Base-by-base conservation (phyloP, 2,113 vertebrate species). In the Dascyllus trimaculatus region DNA sequence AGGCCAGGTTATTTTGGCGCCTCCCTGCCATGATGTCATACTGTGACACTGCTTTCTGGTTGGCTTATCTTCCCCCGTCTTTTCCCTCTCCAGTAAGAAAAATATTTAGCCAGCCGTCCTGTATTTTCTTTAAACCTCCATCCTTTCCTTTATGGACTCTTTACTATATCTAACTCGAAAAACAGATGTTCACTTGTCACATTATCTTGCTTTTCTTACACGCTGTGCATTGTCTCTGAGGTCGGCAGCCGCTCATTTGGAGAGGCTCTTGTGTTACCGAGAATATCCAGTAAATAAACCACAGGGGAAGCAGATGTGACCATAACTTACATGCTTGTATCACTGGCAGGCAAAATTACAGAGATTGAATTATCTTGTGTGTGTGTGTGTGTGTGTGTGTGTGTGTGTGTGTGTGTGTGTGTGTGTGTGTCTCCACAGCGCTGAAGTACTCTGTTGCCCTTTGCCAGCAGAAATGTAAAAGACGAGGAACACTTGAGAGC, bases 391-490 rank as follows among this genome's bases (percentile, higher is more conserved):
- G 63, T 87, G 58, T 87, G 63, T 70, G n/a, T 82, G 25, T 65
- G 63, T 87, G 58, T 87, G 63, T 70, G n/a, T 82, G 25, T 38
- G 17, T 71, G 21, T 64, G 29, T 84, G 70, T 86, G 40, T 75
- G n/a, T 82, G 25, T 65, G 63, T 87, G 58, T 87, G 63, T 70
- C 4, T 84, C 72, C 85, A 57, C 91, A 99, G 98, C 91, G 89
- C 89, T 96, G 84, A 99, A 97, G 90, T 97, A 98, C 80, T 98
- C 98, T 1, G 91, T 94, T 81, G 94, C 95, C 18, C 84, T 96
- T 43, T 99, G 98, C 93, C 96, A 96, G 87, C 97, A 96, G 77
- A 98, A 98, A 92, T 99, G 98, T 82, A 97, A 95, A 90, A 94
- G 96, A 82, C 93, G 77, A 0, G 96, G 97, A 77, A 97, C 95